Evolutionary conservation across 2,797 vertebrate genomes (phyloP).

Genomic region (Lates japonicus): DNA sequence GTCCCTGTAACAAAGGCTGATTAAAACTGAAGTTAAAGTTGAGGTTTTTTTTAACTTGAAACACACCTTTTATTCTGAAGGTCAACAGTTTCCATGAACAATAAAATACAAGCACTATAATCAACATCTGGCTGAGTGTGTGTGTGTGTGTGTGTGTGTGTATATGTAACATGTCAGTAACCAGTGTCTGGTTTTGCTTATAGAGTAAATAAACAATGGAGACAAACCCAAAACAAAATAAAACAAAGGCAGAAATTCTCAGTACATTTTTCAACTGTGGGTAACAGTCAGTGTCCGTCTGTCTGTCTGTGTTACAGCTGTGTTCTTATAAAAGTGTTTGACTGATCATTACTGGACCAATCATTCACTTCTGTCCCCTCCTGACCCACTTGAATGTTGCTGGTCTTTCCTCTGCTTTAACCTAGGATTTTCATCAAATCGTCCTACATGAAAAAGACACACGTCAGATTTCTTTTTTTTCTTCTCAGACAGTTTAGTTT

Average conservation of each 20-base stretch:
- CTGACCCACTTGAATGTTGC: slow-evolving; percentile 33
- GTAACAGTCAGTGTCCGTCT: slow-evolving; percentile 17
- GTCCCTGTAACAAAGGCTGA: not conserved
- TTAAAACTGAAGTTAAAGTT: not conserved
- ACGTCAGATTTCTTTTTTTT: not conserved
- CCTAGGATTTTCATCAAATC: slow-evolving; percentile 78
- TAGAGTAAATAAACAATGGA: slow-evolving; percentile 81
- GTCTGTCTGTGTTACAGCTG: slow-evolving; percentile 28
- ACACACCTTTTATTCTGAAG: slow-evolving; percentile 61
- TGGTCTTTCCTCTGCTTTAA: not conserved
- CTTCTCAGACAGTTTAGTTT: no score
- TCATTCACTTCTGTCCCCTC: slow-evolving; percentile 30
- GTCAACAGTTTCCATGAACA: slow-evolving; percentile 44
- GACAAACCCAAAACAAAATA: slow-evolving; percentile 52
- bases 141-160: slow-evolving; percentile 17
- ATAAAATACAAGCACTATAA: slow-evolving; percentile 55
- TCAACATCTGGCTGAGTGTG: slow-evolving; percentile 27
- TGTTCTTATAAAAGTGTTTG: slow-evolving; percentile 38
- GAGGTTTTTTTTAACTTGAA: slow-evolving; percentile 30
- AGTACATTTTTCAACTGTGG: slow-evolving; percentile 54
- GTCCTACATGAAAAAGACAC: slow-evolving; percentile 66
- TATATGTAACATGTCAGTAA: slow-evolving; percentile 40
- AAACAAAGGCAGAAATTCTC: slow-evolving; percentile 51
- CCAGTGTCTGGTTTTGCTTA: slow-evolving; percentile 75
- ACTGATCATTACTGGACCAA: slow-evolving; percentile 30